Percentiles rank a stretch among this genome's conserved stretches.
Evolutionary conservation across 2,888 invertebrate species (phyloP).

Genomic region (Chymomyza fuscimana): DNA sequence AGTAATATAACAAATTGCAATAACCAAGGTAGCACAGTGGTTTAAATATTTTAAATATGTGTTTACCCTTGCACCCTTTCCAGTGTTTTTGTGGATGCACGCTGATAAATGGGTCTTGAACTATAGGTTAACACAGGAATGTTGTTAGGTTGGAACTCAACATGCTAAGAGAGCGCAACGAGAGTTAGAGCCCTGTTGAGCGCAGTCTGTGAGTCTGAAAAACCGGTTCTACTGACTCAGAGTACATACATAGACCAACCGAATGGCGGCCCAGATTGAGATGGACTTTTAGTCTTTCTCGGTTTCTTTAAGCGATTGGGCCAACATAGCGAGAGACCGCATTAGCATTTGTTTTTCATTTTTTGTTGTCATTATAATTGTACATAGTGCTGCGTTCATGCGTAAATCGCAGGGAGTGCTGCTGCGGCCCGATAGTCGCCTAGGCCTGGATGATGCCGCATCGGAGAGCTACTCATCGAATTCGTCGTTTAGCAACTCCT

Average conservation of each 20-base stretch:
- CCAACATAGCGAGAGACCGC: background rate
- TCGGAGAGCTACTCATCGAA: slow-evolving; percentile 75
- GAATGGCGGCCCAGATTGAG: background rate
- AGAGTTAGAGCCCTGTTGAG: background rate
- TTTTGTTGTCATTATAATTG: background rate
- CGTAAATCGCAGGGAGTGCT: slow-evolving; percentile 56
- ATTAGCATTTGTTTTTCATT: background rate
- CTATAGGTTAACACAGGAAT: background rate
- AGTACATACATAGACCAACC: background rate
- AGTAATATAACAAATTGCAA: background rate
- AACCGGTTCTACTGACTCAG: background rate
- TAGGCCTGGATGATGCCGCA: slow-evolving; percentile 47
- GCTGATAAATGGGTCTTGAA: background rate
- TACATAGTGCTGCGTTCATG: slow-evolving; percentile 30
- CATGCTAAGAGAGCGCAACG: background rate
- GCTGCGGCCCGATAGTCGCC: slow-evolving; percentile 26
- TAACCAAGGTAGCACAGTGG: background rate
- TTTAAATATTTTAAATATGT: too few relatives aligned
- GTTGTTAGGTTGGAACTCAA: background rate
- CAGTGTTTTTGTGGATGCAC: background rate
- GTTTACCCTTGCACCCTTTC: too few relatives aligned
- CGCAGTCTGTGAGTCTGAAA: background rate
- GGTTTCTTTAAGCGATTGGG: background rate
- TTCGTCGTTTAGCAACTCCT: slow-evolving; percentile 71
- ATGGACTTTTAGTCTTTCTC: background rate